Conservation (phyloP, 2,113 vertebrate species). For the Indicator maculatus region DNA sequence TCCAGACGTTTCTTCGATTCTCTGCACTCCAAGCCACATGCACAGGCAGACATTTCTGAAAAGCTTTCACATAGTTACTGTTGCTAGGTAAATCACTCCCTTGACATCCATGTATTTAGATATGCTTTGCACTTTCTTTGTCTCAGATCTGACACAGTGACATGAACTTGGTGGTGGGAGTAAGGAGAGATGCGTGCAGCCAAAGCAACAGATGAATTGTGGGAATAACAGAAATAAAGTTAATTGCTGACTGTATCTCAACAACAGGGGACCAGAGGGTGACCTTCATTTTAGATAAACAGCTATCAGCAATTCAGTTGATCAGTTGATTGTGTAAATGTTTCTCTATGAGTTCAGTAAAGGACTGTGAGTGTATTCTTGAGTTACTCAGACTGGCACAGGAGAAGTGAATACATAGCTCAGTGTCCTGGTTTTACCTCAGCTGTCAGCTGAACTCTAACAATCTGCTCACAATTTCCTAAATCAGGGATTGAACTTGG, state of each 20-base stretch:
- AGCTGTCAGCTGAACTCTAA: no score
- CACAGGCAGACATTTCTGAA: constrained; percentile 10
- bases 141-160: constrained; percentile 18
- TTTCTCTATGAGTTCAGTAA: not conserved
- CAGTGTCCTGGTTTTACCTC: not conserved
- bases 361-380: not conserved
- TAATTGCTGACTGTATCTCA: not conserved
- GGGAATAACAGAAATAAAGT: not conserved
- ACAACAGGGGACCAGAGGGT: not conserved
- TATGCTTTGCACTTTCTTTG: constrained; percentile 45
- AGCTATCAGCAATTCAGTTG: not conserved
- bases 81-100: constrained; percentile 68
- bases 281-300: not conserved
- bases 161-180: not conserved
- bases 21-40: constrained; percentile 1
- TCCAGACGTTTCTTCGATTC: not conserved
- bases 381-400: not conserved
- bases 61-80: constrained; percentile 61
- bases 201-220: not conserved
- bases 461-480: no score
- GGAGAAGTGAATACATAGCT: fast-evolving
- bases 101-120: constrained; percentile 32
- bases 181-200: not conserved
- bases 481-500: no score
- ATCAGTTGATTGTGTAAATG: not conserved